phyloP scores from a whole-genome alignment of 2,888 invertebrate genomes.

The Gerosis bhagava region DNA sequence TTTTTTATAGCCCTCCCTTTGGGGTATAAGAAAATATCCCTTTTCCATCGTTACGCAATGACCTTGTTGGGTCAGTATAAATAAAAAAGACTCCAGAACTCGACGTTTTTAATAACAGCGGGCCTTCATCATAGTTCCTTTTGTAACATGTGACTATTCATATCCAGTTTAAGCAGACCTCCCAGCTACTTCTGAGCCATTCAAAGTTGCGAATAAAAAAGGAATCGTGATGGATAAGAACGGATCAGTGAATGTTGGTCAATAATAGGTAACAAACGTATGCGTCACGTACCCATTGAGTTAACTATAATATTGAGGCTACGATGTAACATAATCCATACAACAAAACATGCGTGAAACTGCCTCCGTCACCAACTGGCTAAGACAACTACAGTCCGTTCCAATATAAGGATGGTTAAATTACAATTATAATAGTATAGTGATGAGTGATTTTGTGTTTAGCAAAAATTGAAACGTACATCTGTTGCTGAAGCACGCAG shows the following conservation, averaged over 20 bases:
- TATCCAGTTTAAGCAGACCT: constrained; percentile 5
- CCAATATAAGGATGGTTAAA: too few species aligned
- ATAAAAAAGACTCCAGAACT: constrained; percentile 37
- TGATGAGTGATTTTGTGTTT: too few species aligned
- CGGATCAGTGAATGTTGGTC: constrained; percentile 5
- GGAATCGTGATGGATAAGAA: constrained; percentile 2
- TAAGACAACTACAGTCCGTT: too few species aligned
- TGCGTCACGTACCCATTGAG: too few species aligned
- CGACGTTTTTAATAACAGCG: constrained; percentile 37
- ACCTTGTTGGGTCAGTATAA: constrained; percentile 31
- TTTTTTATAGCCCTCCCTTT: constrained; percentile 25
- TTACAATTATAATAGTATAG: too few species aligned
- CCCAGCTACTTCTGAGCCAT: constrained; percentile 1
- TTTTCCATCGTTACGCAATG: constrained; percentile 28
- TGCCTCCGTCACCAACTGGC: too few species aligned
- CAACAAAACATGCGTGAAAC: too few species aligned
- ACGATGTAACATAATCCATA: too few species aligned
- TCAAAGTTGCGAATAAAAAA: constrained; percentile 10
- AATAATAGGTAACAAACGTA: constrained; percentile 2
- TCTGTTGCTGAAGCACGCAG: too few species aligned
- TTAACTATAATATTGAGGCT: too few species aligned
- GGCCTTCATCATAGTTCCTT: constrained; percentile 35
- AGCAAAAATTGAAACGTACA: too few species aligned
- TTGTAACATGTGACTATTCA: constrained; percentile 20
- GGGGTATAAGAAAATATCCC: constrained; percentile 31